Base-by-base conservation (phyloP, 1,140 invertebrate genomes). In the Heterodera carotae region DNA sequence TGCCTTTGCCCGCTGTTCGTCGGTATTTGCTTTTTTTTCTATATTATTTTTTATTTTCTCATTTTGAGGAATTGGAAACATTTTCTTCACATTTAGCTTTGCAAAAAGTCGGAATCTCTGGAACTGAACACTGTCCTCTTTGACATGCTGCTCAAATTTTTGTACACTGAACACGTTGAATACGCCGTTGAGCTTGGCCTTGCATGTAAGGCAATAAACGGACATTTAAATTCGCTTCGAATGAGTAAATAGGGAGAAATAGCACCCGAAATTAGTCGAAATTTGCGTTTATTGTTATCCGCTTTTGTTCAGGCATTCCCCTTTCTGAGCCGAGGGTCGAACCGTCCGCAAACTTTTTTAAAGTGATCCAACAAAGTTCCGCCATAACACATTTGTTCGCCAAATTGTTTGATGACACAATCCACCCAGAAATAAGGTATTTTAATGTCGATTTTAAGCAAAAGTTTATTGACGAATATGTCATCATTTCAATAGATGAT, bases 371-470 rank as follows among this genome's bases (percentile, higher is more conserved):
- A 80, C 94, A 97, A 88, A 93, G 93, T n/a, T 97, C 97, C 88
- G 93, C 93, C 64, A 95, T 98, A 75, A 93, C 96, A n/a, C 93
- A 96, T 88, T 90, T 98, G 77, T 91, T 98, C 86, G 95, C 96
- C 80, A 97, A 97, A 88, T 93, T 96, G 82, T 97, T 96, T 88
- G 92, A 92, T 83, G 94, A 97, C 85, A 93, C 92, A 79, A 90
- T 97, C 5, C 89, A 97, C 59, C 95, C 95, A 34, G 91, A 96
- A 81, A 91, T 98, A 27, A 91, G 92, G 93, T 95, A n/a, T n/a
- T n/a, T n/a, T n/a, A n/a, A n/a, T n/a, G n/a, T n/a, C n/a, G n/a
- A n/a, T n/a, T n/a, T n/a, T n/a, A n/a, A n/a, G n/a, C n/a, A n/a
- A n/a, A n/a, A n/a, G n/a, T n/a, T n/a, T n/a, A n/a, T n/a, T n/a